Percentiles rank a stretch among this genome's conserved stretches.
Conservation (phyloP, 2,113 vertebrate species). For the Aptenodytes patagonicus region DNA sequence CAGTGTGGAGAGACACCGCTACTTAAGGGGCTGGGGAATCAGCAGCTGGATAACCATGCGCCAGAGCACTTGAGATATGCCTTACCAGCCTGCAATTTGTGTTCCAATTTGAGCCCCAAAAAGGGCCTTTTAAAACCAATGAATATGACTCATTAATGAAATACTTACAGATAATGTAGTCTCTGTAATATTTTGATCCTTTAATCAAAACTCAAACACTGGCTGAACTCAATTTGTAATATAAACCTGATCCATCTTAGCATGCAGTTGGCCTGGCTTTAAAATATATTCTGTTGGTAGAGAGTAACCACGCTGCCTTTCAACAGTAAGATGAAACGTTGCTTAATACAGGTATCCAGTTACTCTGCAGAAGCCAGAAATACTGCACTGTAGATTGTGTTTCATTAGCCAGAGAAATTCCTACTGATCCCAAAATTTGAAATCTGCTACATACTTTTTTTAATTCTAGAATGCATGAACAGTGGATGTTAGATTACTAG, state of each 20-base stretch:
- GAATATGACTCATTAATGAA: neutral
- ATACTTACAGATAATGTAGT: neutral
- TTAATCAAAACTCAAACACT: neutral
- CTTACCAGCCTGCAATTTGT: neutral
- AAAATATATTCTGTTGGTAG: neutral
- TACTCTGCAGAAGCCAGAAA: neutral
- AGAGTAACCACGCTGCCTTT: neutral
- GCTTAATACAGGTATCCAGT: neutral
- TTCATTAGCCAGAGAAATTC: neutral
- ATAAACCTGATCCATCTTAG: neutral
- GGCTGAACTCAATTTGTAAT: neutral
- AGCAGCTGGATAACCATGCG: neutral
- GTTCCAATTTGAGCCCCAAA: neutral
- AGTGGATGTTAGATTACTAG: neutral
- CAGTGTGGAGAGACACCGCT: neutral
- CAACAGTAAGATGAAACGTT: neutral
- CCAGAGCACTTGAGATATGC: neutral
- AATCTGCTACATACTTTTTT: neutral
- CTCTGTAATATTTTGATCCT: neutral
- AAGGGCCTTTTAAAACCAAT: neutral
- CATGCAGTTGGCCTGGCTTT: neutral
- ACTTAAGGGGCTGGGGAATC: neutral
- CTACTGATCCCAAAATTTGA: neutral
- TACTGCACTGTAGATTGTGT: neutral
- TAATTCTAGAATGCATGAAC: neutral